Base-by-base conservation (phyloP, 1,140 invertebrate species). In the Formica exsecta region DNA sequence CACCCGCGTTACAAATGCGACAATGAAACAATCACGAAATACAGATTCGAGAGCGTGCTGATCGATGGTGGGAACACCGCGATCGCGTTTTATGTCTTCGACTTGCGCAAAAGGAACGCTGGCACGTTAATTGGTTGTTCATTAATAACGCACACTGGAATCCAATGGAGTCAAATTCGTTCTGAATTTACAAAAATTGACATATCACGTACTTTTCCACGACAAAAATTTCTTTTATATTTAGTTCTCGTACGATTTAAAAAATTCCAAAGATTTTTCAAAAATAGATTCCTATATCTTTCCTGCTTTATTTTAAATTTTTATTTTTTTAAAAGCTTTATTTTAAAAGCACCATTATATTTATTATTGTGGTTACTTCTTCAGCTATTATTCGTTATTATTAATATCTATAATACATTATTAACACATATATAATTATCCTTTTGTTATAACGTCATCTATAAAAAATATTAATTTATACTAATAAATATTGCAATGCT, bases 11-110 rank as follows among this genome's bases (percentile, higher is more conserved):
- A 70, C 77, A 44, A 48, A 68, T 51, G 77, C 64, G 85, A 86
- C 68, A 73, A 83, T 83, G 57, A 83, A 83, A 80, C 84, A 80
- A 80, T 86, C 75, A 62, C 76, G 84, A 86, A 61, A 73, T 71
- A 61, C 41, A 61, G 79, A 62, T 73, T 70, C 77, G 77, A 80
- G 62, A 66, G 64, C 54, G 57, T 7, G 54, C 6, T 68, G 79
- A 81, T 71, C 79, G 66, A 83, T 36, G 66, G 79, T 83, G 79
- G 38, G 68, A 71, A 59, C 79, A 71, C 25, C 29, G 66, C 38
- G 79, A 83, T 73, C 76, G 68, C 68, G 68, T 80, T 74, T 59
- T 41, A 74, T 36, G 32, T 62, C 74, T 25, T 19, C 32, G 76
- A 8, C 76, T 80, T 80, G 44, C 76, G 76, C 62, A 80, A 80